Evolutionary conservation across 2,888 invertebrate species (phyloP).

Genomic region (Melanchra persicariae): DNA sequence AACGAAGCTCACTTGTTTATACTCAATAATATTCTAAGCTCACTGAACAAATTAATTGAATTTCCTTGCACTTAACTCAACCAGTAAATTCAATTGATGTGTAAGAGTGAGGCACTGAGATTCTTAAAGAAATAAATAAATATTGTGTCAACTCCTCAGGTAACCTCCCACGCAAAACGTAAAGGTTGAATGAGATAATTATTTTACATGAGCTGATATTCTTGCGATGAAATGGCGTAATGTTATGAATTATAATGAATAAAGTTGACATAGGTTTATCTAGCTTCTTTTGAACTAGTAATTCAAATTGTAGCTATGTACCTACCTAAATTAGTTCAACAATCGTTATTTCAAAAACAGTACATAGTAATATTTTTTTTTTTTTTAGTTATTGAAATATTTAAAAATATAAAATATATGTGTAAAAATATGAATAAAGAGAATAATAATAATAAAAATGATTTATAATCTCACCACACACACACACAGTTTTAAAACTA

Average conservation of each 20-base stretch:
- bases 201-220: too few relatives aligned
- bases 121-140: conserved; percentile 11
- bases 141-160: conserved; percentile 2
- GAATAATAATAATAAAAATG: too few relatives aligned
- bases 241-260: background rate
- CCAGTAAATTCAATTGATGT: conserved; percentile 22
- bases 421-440: too few relatives aligned
- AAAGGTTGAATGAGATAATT: background rate
- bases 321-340: too few relatives aligned
- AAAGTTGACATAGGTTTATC: background rate
- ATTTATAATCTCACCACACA: too few relatives aligned
- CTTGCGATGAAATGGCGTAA: background rate
- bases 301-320: background rate
- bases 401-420: too few relatives aligned
- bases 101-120: background rate
- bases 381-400: too few relatives aligned
- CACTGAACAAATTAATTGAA: conserved; percentile 24
- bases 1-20: background rate
- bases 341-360: too few relatives aligned
- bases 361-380: too few relatives aligned
- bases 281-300: background rate
- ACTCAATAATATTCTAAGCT: conserved; percentile 27
- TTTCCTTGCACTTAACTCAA: conserved; percentile 23
- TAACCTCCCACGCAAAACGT: conserved; percentile 5
- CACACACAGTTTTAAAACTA: background rate